A percentile compares a stretch with the other conserved stretches of the same genome.
Evolutionary conservation across 2,797 vertebrate genomes (phyloP).

Genomic region (Hyperoplus immaculatus): DNA sequence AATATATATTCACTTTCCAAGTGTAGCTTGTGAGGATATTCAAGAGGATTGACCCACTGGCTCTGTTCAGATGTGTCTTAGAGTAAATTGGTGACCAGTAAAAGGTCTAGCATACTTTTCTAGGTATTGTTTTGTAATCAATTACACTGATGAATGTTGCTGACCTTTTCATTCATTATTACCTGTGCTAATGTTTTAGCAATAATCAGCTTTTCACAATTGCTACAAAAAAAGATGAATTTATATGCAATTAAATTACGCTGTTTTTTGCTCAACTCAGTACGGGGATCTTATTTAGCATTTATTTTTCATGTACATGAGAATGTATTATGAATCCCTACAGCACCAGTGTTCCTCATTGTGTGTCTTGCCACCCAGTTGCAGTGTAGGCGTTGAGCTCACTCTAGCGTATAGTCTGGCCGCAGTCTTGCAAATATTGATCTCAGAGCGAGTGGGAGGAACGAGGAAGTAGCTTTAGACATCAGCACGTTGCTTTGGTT

Average conservation of each 20-base stretch:
- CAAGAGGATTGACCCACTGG: neutral
- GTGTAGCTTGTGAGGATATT: neutral
- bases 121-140: neutral
- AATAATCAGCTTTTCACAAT: neutral
- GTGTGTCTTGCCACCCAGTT: conserved; percentile 10
- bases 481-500: conserved; percentile 51
- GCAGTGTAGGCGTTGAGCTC: conserved; percentile 54
- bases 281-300: neutral
- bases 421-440: conserved; percentile 70
- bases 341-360: neutral
- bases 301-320: neutral
- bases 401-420: conserved; percentile 55
- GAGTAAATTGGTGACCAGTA: neutral
- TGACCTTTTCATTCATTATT: neutral
- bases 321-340: neutral
- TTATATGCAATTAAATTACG: neutral
- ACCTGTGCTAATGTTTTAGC: neutral
- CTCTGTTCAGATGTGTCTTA: neutral
- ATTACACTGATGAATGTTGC: no score
- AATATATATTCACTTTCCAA: neutral
- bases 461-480: conserved; percentile 65
- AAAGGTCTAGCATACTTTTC: neutral
- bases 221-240: neutral
- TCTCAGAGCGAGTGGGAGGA: conserved; percentile 68
- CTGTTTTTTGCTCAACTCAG: neutral